A percentile compares a stretch with the other conserved stretches of the same genome.
Conservation (phyloP, 2,797 vertebrate genomes). For the Schizopygopsis malacanthus region DNA sequence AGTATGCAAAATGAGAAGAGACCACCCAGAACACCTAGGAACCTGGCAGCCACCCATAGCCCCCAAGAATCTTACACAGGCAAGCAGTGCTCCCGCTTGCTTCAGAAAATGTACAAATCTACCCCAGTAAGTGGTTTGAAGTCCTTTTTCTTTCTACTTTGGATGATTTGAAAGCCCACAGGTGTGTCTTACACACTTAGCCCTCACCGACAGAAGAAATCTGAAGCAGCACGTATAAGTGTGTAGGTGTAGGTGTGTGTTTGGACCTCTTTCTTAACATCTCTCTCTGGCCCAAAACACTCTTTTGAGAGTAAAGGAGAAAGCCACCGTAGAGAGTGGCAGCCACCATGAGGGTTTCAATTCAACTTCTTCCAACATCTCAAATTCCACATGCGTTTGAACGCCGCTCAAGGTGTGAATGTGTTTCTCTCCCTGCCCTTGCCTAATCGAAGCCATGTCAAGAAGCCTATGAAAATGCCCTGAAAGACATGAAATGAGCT, state of each 20-base stretch:
- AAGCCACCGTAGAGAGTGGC: neutral
- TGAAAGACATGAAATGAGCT: conserved; percentile 40
- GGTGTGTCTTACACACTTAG: neutral
- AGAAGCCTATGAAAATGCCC: conserved; percentile 28
- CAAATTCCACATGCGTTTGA: conserved; percentile 27
- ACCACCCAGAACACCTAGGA: neutral
- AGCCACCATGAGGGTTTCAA: conserved; percentile 26
- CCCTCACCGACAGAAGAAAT: neutral
- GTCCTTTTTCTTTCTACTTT: conserved; percentile 11
- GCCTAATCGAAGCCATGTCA: conserved; percentile 30
- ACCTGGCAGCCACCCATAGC: neutral
- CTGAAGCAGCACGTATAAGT: neutral
- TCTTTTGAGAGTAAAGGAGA: conserved; percentile 8
- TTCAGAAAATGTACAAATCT: conserved; percentile 11
- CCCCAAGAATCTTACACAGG: neutral
- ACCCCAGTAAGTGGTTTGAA: conserved; percentile 3
- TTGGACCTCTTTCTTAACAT: neutral
- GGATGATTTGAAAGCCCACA: conserved; percentile 13
- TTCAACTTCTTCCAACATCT: conserved; percentile 33
- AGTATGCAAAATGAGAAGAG: neutral
- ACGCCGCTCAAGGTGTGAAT: conserved; percentile 24
- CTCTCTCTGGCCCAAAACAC: conserved; percentile 19
- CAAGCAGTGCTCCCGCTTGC: neutral
- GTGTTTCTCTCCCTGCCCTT: conserved; percentile 14
- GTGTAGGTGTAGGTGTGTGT: conserved; percentile 8